These are phyloP conservation scores for Pelvicachromis taeniatus DNA, from an alignment of 2,113 vertebrate genomes.

Conservation along the genomic window DNA sequence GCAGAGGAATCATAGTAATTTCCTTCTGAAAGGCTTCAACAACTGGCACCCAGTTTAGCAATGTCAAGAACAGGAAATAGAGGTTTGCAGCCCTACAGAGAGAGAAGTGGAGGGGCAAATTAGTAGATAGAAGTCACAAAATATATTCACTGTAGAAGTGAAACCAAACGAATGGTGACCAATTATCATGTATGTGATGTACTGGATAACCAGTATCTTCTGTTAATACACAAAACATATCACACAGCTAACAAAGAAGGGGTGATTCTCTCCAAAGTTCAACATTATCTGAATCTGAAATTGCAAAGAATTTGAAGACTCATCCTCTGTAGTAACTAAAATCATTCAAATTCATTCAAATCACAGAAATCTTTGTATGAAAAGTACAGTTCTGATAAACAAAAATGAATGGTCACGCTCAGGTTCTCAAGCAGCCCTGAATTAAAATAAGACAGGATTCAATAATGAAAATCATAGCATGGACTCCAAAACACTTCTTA, in stretches of 20 bases:
- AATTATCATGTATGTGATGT: background rate
- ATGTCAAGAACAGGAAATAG: constrained; percentile 91
- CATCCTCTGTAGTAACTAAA: background rate
- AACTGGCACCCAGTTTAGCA: constrained; percentile 95
- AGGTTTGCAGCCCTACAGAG: constrained; percentile 87
- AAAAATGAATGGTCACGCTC: background rate
- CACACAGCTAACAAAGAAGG: background rate
- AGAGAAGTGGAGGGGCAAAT: background rate
- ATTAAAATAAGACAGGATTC: no score
- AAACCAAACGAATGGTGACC: background rate
- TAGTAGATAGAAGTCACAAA: background rate
- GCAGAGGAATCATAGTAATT: constrained; percentile 92
- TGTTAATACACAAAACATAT: background rate
- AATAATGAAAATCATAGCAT: no score
- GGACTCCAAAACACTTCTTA: no score
- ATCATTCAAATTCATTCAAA: background rate
- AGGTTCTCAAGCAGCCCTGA: no score
- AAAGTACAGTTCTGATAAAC: background rate
- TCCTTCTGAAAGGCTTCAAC: constrained; percentile 98
- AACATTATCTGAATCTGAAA: background rate
- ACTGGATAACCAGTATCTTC: background rate
- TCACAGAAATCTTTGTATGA: background rate
- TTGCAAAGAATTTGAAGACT: background rate
- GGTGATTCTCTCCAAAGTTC: background rate
- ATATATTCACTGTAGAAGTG: background rate